phyloP scores from a whole-genome alignment of 2,888 invertebrate species.

The Brenthis ino region DNA sequence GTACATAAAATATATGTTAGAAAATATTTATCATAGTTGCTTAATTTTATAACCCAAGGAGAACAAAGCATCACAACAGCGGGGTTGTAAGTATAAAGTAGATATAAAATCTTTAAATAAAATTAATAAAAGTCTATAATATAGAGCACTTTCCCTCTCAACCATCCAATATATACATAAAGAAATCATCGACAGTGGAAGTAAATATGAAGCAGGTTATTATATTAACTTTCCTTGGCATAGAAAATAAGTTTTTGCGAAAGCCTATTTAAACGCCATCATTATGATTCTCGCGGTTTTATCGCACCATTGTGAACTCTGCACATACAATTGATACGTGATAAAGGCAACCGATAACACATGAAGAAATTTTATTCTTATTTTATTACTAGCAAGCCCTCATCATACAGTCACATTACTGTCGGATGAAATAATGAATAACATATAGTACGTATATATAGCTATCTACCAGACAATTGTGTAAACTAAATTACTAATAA shows the following conservation, averaged over 20 bases:
- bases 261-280: constrained; percentile 36
- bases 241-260: constrained; percentile 45
- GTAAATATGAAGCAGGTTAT: constrained; percentile 38
- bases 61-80: too few relatives aligned
- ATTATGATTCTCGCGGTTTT: constrained; percentile 51
- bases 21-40: too few relatives aligned
- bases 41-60: too few relatives aligned
- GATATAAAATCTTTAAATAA: too few relatives aligned
- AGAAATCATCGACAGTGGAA: constrained; percentile 39
- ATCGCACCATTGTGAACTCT: constrained; percentile 47
- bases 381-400: constrained; percentile 24
- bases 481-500: too few relatives aligned
- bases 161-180: constrained; percentile 21
- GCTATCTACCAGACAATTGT: too few relatives aligned
- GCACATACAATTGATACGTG: constrained; percentile 38
- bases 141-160: constrained; percentile 40
- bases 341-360: constrained; percentile 23
- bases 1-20: too few relatives aligned
- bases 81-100: too few relatives aligned
- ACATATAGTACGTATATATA: too few relatives aligned
- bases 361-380: background rate
- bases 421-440: too few relatives aligned
- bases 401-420: too few relatives aligned
- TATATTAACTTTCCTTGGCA: constrained; percentile 46
- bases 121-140: constrained; percentile 42